phyloP scores from a whole-genome alignment of 1,140 invertebrate species.

The Tribolium castaneum region DNA sequence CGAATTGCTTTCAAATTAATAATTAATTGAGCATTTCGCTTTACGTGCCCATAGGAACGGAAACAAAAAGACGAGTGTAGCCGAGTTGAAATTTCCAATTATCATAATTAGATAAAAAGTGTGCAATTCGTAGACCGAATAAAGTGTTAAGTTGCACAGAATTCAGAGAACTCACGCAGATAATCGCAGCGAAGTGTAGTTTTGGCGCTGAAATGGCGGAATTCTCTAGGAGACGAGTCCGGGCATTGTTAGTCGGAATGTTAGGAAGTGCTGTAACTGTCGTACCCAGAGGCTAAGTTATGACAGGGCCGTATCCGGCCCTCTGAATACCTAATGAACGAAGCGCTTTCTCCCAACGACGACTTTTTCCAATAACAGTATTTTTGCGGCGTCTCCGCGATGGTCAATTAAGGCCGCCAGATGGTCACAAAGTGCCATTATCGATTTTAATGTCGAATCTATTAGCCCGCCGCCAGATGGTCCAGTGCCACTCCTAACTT shows the following conservation, averaged over 20 bases:
- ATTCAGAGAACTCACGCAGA: slow-evolving; percentile 15
- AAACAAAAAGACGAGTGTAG: slow-evolving; percentile 4
- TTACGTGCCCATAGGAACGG: slow-evolving; percentile 4
- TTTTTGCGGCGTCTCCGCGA: not conserved
- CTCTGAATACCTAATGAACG: slow-evolving; percentile 47
- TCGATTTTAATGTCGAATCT: slow-evolving; percentile 30
- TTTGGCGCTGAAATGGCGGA: slow-evolving; percentile 31
- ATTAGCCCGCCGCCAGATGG: slow-evolving; percentile 19
- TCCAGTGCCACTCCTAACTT: not conserved
- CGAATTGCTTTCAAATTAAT: slow-evolving; percentile 30
- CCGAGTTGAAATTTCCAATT: not conserved
- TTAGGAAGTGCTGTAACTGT: slow-evolving; percentile 38
- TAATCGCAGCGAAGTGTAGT: slow-evolving; percentile 35
- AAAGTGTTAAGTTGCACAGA: slow-evolving; percentile 34
- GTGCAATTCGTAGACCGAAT: not conserved
- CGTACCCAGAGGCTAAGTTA: slow-evolving; percentile 45
- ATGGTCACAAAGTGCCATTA: slow-evolving; percentile 1
- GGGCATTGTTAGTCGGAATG: slow-evolving; percentile 36
- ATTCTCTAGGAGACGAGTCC: slow-evolving; percentile 27
- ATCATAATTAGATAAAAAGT: slow-evolving; percentile 24
- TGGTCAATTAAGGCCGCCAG: not conserved
- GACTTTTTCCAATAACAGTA: not conserved
- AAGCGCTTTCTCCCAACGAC: slow-evolving; percentile 4
- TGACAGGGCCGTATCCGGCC: slow-evolving; percentile 40
- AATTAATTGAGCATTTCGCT: slow-evolving; percentile 16